Evolutionary conservation across 2,797 vertebrate species (phyloP).

Genomic region (Vultur gryphus): DNA sequence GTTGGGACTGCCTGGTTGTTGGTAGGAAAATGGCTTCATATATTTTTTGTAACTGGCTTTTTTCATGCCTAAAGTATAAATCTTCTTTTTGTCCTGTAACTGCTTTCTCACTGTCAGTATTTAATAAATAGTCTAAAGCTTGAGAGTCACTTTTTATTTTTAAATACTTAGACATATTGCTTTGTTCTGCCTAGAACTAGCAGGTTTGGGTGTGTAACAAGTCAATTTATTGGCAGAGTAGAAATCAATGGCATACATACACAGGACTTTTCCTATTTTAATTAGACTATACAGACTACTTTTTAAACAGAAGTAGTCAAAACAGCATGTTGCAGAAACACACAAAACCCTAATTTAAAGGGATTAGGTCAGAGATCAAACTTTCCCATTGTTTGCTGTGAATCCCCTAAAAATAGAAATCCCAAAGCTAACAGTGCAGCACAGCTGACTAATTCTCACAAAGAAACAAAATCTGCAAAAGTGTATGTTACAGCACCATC

Average conservation of each 20-base stretch:
- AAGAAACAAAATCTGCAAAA: not conserved
- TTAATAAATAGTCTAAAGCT: not conserved
- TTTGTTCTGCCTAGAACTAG: not conserved
- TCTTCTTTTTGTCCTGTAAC: not conserved
- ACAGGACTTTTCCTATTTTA: not conserved
- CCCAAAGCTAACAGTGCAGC: not conserved
- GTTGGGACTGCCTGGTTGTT: not conserved
- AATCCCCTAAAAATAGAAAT: not conserved
- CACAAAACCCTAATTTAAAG: not conserved
- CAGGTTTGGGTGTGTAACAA: not conserved
- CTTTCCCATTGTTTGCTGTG: not conserved
- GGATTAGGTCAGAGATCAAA: not conserved
- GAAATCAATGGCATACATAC: not conserved
- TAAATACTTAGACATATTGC: not conserved
- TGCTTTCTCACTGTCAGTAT: not conserved
- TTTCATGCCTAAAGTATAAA: not conserved
- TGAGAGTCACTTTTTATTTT: not conserved
- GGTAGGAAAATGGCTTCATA: accelerated
- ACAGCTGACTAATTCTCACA: not conserved
- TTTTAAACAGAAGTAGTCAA: not conserved
- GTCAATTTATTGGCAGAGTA: not conserved
- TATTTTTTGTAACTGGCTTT: not conserved
- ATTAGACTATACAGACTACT: not conserved
- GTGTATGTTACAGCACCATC: constrained; percentile 21
- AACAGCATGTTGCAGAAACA: not conserved